These are phyloP conservation scores for Gobius niger DNA, from an alignment of 2,113 vertebrate species.

Conservation along the genomic window DNA sequence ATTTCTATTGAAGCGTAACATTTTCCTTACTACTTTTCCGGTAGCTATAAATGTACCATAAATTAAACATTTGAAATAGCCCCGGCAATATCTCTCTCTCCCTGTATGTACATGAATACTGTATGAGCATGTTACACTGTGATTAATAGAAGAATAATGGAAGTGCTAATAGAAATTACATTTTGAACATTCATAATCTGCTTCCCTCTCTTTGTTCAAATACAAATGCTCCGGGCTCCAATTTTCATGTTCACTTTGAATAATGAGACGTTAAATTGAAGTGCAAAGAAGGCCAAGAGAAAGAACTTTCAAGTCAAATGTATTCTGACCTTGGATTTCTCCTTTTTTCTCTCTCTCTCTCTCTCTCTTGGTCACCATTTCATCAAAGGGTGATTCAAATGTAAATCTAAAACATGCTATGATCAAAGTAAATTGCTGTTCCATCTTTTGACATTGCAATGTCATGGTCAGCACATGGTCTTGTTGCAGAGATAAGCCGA, in stretches of 20 bases:
- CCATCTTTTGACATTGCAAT: conserved; percentile 48
- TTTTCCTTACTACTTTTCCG: conserved; percentile 46
- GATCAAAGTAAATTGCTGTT: conserved; percentile 65
- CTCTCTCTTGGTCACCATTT: conserved; percentile 28
- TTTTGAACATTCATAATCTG: conserved; percentile 78
- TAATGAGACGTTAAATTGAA: conserved; percentile 77
- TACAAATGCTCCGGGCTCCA: conserved; percentile 74
- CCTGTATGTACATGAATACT: conserved; percentile 74
- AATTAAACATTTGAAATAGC: conserved; percentile 72
- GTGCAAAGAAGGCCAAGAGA: conserved; percentile 48
- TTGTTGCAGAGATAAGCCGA: conserved; percentile 49
- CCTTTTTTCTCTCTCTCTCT: conserved; percentile 15
- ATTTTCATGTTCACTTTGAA: conserved; percentile 74
- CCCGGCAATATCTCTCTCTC: conserved; percentile 56
- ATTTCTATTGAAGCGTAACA: conserved; percentile 58
- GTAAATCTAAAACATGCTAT: conserved; percentile 59
- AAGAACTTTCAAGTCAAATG: conserved; percentile 63
- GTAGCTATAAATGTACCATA: conserved; percentile 49
- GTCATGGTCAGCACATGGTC: conserved; percentile 46
- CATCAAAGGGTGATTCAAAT: conserved; percentile 68
- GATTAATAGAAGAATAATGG: conserved; percentile 81
- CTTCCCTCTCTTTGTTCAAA: conserved; percentile 77
- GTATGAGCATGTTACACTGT: conserved; percentile 74
- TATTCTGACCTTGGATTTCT: conserved; percentile 62
- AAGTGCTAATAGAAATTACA: conserved; percentile 79